phyloP scores from a whole-genome alignment of 2,797 vertebrate genomes.

The Leucoraja ocellata region DNA sequence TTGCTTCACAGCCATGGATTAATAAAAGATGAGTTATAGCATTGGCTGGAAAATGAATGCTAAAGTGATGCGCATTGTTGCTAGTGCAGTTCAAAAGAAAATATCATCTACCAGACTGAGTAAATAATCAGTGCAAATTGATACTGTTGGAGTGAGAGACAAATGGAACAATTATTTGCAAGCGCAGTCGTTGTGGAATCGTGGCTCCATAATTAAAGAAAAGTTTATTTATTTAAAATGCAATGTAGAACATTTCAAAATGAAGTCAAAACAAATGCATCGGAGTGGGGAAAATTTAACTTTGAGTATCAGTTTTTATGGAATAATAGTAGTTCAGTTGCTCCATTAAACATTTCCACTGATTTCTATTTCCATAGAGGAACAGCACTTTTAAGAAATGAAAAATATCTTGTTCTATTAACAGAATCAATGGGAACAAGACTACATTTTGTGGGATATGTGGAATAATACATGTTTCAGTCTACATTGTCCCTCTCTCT shows the following conservation, averaged over 20 bases:
- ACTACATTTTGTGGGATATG: too few species aligned
- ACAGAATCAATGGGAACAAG: too few species aligned
- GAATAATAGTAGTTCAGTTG: neutral
- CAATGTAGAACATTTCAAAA: neutral
- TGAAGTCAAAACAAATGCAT: neutral
- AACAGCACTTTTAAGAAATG: neutral
- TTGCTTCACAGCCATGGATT: neutral
- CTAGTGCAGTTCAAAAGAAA: constrained; percentile 7
- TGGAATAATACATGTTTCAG: too few species aligned
- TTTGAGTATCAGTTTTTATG: neutral
- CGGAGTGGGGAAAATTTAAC: neutral
- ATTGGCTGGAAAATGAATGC: neutral
- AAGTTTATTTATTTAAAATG: neutral
- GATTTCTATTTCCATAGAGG: neutral
- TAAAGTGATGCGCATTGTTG: constrained; percentile 8
- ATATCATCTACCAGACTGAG: neutral
- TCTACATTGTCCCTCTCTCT: too few species aligned
- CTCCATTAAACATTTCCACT: neutral
- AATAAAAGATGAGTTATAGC: neutral
- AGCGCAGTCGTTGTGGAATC: neutral
- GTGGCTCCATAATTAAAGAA: neutral
- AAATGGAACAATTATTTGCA: neutral
- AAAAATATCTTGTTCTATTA: neutral
- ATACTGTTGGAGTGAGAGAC: neutral
- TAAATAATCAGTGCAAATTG: constrained; percentile 1